Conservation (phyloP, 2,797 vertebrate genomes). For the Buceros bicornis region DNA sequence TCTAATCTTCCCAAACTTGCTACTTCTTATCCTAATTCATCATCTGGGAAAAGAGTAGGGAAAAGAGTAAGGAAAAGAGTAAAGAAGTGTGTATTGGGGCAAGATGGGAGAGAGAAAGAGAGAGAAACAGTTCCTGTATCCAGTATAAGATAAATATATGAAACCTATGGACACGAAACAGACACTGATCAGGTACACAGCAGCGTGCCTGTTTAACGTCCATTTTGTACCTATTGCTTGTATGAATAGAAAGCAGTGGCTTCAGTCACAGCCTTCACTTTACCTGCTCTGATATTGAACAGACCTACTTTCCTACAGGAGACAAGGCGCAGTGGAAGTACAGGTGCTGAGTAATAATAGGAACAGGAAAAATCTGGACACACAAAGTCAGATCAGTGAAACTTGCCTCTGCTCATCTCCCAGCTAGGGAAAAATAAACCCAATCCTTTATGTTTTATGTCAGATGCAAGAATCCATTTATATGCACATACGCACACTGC, state of each 20-base stretch:
- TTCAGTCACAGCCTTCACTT: conserved; percentile 53
- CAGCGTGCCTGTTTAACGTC: conserved; percentile 78
- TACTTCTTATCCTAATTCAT: not conserved
- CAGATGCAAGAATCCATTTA: not conserved
- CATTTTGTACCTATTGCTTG: conserved; percentile 68
- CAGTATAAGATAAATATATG: conserved; percentile 49
- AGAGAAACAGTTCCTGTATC: not conserved
- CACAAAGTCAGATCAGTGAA: conserved; percentile 5
- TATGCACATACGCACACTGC: not conserved
- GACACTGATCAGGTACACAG: conserved; percentile 71
- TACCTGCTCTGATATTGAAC: conserved; percentile 77
- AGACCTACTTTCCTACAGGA: conserved; percentile 67
- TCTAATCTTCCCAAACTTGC: not conserved
- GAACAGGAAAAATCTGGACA: conserved; percentile 43
- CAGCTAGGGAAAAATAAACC: not conserved
- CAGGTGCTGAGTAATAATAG: conserved; percentile 78
- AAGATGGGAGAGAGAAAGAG: not conserved
- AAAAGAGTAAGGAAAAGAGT: not conserved
- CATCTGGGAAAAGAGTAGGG: not conserved
- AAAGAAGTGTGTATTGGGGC: not conserved
- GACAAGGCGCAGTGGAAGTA: conserved; percentile 75
- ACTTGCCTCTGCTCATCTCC: conserved; percentile 21
- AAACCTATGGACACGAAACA: conserved; percentile 71
- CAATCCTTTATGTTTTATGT: not conserved
- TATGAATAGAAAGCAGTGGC: conserved; percentile 63